Percentiles rank a stretch among this genome's conserved stretches.
Conservation (phyloP, 1,140 invertebrate species). For the Ceratoteleas bidentatus region DNA sequence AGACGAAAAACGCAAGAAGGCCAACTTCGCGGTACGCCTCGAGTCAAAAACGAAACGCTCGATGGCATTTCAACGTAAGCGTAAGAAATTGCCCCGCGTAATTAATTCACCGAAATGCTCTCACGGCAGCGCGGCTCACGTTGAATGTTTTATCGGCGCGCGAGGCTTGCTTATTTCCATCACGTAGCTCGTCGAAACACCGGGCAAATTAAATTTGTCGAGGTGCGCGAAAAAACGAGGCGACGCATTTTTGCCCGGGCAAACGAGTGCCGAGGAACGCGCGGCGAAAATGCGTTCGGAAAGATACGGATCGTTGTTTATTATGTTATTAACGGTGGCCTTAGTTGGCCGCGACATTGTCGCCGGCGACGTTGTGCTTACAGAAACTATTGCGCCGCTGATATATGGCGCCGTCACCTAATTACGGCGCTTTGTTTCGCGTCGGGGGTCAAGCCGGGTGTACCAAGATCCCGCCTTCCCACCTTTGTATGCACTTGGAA, state of each 20-base stretch:
- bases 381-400: slow-evolving; percentile 40
- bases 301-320: slow-evolving; percentile 76
- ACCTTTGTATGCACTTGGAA: too few relatives aligned
- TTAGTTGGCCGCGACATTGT: slow-evolving; percentile 69
- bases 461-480: background rate
- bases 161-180: slow-evolving; percentile 21
- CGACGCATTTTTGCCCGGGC: slow-evolving; percentile 9
- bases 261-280: slow-evolving; percentile 5
- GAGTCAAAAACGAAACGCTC: too few relatives aligned
- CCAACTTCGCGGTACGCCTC: too few relatives aligned
- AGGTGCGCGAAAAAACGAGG: slow-evolving; percentile 6
- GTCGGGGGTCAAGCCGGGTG: slow-evolving; percentile 13
- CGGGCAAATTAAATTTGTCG: slow-evolving; percentile 44
- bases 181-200: slow-evolving; percentile 25
- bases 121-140: background rate
- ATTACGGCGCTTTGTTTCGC: slow-evolving; percentile 48
- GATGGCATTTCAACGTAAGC: background rate
- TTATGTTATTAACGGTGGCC: slow-evolving; percentile 75
- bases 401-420: slow-evolving; percentile 56
- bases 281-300: slow-evolving; percentile 8
- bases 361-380: slow-evolving; percentile 33
- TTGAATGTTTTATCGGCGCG: slow-evolving; percentile 1
- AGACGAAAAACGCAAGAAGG: too few relatives aligned
- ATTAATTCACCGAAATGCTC: slow-evolving; percentile 4
- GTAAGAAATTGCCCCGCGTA: background rate